Evolutionary conservation across 1,140 invertebrate species (phyloP).

Genomic region (Nylanderia fulva): DNA sequence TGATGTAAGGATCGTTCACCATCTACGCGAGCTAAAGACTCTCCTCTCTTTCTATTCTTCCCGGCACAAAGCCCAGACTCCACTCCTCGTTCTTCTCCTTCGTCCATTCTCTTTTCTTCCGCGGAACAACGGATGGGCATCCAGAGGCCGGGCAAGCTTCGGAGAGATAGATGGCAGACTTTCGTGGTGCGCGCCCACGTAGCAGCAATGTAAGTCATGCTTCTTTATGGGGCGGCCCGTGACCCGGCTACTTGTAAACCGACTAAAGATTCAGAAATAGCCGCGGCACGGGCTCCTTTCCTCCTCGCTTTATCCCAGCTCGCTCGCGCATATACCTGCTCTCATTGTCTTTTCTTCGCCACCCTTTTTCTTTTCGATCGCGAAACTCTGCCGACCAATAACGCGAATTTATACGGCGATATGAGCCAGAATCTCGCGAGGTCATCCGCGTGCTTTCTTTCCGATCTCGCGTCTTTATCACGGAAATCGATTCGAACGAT

Average conservation of each 20-base stretch:
- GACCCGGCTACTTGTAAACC: constrained; percentile 85
- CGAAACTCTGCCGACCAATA: constrained; percentile 54
- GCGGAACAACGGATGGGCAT: constrained; percentile 68
- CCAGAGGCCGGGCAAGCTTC: constrained; percentile 65
- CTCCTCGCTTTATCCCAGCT: background rate
- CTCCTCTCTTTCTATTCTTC: background rate
- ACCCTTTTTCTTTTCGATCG: background rate
- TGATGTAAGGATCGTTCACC: constrained; percentile 15
- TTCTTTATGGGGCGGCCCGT: constrained; percentile 84
- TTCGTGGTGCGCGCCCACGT: constrained; percentile 81
- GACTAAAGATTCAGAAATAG: constrained; percentile 85
- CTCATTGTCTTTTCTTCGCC: constrained; percentile 40
- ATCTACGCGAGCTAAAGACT: constrained; percentile 10
- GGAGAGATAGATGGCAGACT: constrained; percentile 82
- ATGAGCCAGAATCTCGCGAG: constrained; percentile 72
- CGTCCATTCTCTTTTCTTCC: constrained; percentile 3
- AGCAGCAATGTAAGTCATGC: constrained; percentile 84
- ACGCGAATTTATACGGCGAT: constrained; percentile 75
- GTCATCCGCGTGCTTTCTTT: constrained; percentile 24
- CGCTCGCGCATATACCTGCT: background rate
- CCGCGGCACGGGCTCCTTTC: constrained; percentile 65
- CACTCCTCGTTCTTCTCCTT: constrained; percentile 15
- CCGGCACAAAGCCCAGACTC: constrained; percentile 26
- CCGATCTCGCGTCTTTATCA: constrained; percentile 15
- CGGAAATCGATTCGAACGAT: constrained; percentile 32